Base-by-base conservation (phyloP, 1,140 invertebrate species). In the Pissodes strobi region DNA sequence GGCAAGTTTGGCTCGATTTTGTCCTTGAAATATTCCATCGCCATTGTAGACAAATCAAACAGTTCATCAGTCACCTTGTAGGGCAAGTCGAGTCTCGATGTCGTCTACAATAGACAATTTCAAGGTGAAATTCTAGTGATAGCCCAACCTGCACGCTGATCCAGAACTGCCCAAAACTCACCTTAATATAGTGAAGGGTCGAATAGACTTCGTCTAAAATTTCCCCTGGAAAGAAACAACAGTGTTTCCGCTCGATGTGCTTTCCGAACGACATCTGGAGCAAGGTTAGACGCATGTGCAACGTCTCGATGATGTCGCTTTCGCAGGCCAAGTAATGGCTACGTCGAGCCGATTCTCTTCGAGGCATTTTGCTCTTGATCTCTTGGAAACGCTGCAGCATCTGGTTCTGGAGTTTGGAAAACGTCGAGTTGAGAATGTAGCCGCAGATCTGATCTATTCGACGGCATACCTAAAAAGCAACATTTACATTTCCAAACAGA, bases 11-110 rank as follows among this genome's bases (percentile, higher is more conserved):
- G 90, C 77, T 94, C 92, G 74, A 94, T 92, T 66, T 88, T 88
- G 79, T 94, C 92, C 77, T 93, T 93, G 72, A 94, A 94, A 79
- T 93, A 94, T 78, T 94, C 92, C 91, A 94, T 93, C 19, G 92
- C 92, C 92, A 94, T 94, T 18, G 92, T 93, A 22, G 91, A 93
- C 48, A 94, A 81, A 82, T 94, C 92, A 82, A 93, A 94, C n/a
- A 94, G 80, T 78, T 94, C 92, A 79, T 94, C 92, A 5, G 90
- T 94, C 34, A 94, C 90, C 81, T 92, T 92, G 76, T 91, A 93
- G 46, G 91, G 90, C 70, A 89, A 84, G 61, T 88, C 88, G 64
- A 93, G 78, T 76, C 90, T 91, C 13, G 88, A 87, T 68, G 91
- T 92, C 67, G 63, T 65, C 63, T 65, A 18, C 25, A 27, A 27